These are phyloP conservation scores for Strix aluco DNA, from an alignment of 2,113 vertebrate genomes.

Conservation along the genomic window DNA sequence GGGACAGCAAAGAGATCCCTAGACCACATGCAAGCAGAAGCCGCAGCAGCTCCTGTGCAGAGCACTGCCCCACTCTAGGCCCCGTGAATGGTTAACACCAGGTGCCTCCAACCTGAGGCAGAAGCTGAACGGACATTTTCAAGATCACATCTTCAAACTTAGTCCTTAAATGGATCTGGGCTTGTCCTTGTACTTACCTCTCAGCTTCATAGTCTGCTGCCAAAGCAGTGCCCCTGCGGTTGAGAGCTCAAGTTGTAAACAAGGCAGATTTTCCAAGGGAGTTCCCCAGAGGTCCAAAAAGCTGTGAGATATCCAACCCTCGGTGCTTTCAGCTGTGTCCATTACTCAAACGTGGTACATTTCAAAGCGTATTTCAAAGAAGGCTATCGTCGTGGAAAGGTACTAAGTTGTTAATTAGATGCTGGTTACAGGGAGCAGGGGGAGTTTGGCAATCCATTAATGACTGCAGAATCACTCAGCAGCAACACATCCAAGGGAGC, in stretches of 20 bases:
- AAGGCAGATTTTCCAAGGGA: background rate
- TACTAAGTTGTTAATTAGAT: background rate
- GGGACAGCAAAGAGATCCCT: background rate
- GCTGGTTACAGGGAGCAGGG: background rate
- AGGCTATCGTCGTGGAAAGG: background rate
- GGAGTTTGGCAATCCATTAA: background rate
- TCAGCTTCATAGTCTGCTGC: background rate
- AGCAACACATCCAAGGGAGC: background rate
- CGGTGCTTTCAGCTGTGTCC: background rate
- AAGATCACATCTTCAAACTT: background rate
- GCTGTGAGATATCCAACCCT: background rate
- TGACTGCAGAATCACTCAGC: background rate
- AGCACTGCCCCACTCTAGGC: background rate
- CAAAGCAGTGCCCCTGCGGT: background rate
- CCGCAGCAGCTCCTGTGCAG: background rate
- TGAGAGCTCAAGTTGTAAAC: background rate
- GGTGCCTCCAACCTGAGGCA: background rate
- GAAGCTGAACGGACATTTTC: background rate
- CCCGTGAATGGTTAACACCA: background rate
- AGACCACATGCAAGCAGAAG: background rate
- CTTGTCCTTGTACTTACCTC: background rate
- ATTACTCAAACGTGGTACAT: fast-evolving
- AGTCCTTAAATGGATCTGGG: background rate
- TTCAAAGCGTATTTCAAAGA: background rate
- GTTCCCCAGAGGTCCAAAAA: background rate